phyloP scores from a whole-genome alignment of 92 coral and sea anemone genomes.

The Plumapathes pennacea region DNA sequence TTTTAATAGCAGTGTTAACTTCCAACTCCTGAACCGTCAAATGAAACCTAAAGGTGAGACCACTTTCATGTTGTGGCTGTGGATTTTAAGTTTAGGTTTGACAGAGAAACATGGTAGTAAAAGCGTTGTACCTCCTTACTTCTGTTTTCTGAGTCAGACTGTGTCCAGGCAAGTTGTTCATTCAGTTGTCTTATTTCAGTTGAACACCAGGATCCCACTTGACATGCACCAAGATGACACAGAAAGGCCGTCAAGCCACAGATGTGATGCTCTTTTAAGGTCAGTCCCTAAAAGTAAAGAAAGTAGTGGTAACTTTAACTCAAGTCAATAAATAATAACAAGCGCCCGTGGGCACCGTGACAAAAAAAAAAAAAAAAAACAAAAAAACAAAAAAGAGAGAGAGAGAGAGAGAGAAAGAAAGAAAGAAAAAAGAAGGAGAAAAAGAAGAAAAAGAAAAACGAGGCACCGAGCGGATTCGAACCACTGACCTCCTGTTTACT shows the following conservation, averaged over 20 bases:
- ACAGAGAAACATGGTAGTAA: neutral
- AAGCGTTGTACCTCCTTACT: neutral
- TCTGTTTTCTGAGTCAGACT: neutral
- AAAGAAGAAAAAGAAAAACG: too few relatives aligned
- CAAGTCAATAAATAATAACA: neutral
- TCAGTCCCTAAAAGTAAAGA: conserved; percentile 11
- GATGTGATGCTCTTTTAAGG: conserved; percentile 22
- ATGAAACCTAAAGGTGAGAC: too few relatives aligned
- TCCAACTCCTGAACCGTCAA: too few relatives aligned
- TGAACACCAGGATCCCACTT: too few relatives aligned
- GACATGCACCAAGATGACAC: conserved; percentile 46
- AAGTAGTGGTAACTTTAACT: neutral
- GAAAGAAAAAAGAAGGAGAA: too few relatives aligned
- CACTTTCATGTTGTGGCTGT: too few relatives aligned
- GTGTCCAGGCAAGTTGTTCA: neutral
- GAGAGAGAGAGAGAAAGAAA: neutral
- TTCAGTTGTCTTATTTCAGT: neutral
- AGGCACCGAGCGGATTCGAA: too few relatives aligned
- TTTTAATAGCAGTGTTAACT: too few relatives aligned
- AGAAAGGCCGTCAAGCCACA: conserved; percentile 63
- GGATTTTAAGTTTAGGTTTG: neutral
- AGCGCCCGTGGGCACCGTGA: too few relatives aligned
- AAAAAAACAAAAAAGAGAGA: too few relatives aligned
- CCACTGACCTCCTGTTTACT: too few relatives aligned
- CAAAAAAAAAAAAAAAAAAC: neutral